Percentiles rank a stretch among this genome's conserved stretches.
Evolutionary conservation across 2,113 vertebrate genomes (phyloP).

Genomic region (Protobothrops mucrosquamatus): DNA sequence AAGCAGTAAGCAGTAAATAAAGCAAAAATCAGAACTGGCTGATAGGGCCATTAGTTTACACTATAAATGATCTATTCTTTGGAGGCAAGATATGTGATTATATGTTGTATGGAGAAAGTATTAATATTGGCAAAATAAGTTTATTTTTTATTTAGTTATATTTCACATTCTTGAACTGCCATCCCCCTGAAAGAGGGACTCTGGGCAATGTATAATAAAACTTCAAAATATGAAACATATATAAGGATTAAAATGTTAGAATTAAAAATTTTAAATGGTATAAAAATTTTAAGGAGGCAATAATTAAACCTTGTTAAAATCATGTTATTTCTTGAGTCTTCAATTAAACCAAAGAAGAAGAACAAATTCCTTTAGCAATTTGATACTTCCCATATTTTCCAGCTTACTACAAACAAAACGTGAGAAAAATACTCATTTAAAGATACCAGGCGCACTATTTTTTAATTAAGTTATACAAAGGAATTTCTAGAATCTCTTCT

Average conservation of each 20-base stretch:
- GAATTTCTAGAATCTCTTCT: background rate
- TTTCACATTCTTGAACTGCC: background rate
- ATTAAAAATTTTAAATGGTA: background rate
- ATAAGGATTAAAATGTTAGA: background rate
- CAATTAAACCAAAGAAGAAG: background rate
- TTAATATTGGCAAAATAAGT: background rate
- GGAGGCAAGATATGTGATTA: accelerated
- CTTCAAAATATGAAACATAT: background rate
- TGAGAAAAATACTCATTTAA: background rate
- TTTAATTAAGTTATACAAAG: background rate
- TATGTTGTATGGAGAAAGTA: background rate
- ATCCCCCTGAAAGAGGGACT: background rate
- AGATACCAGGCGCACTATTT: background rate
- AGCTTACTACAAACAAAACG: background rate
- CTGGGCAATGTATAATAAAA: background rate
- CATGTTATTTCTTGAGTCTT: background rate
- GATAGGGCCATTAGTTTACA: background rate
- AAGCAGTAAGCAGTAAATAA: background rate
- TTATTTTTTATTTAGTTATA: background rate
- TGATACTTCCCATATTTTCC: background rate
- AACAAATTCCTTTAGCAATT: background rate
- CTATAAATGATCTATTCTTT: slow-evolving; percentile 4
- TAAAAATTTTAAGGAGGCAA: background rate
- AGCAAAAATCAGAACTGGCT: background rate
- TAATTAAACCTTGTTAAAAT: background rate